Evolutionary conservation across 2,113 vertebrate genomes (phyloP).

Genomic region (Notothenia coriiceps): DNA sequence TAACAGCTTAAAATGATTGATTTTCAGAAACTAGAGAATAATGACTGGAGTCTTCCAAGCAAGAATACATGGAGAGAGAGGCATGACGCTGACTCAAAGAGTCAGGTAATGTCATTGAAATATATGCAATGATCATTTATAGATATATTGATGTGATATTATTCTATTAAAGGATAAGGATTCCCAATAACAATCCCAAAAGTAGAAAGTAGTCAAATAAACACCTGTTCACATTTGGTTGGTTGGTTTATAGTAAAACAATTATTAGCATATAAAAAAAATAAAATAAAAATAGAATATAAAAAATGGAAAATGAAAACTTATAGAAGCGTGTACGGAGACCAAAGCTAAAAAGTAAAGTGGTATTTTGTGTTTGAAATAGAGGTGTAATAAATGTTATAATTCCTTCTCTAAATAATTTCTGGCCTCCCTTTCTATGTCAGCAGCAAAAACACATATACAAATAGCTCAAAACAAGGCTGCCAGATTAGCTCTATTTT

Average conservation of each 20-base stretch:
- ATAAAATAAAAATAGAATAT: too few species aligned
- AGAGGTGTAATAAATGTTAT: neutral
- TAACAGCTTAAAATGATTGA: neutral
- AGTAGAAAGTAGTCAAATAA: too few species aligned
- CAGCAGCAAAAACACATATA: too few species aligned
- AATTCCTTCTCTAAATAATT: neutral
- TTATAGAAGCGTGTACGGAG: too few species aligned
- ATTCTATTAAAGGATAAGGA: neutral
- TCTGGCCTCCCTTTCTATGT: neutral
- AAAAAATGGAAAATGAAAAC: too few species aligned
- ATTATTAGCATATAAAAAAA: too few species aligned
- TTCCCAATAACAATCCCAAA: neutral
- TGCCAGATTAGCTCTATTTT: too few species aligned
- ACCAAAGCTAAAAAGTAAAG: too few species aligned
- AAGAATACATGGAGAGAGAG: slow-evolving; percentile 87
- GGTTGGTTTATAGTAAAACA: too few species aligned
- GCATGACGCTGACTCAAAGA: slow-evolving; percentile 83
- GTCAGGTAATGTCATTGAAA: slow-evolving; percentile 82
- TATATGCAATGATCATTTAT: neutral
- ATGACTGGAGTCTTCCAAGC: slow-evolving; percentile 87
- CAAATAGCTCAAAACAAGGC: too few species aligned
- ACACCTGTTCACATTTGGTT: too few species aligned
- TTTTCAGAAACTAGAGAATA: slow-evolving; percentile 81
- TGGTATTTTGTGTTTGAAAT: too few species aligned
- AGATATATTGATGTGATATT: neutral